Percentiles rank a stretch among this genome's conserved stretches.
These are phyloP conservation scores for Bradypodion pumilum DNA, from an alignment of 2,797 vertebrate genomes.

Conservation along the genomic window DNA sequence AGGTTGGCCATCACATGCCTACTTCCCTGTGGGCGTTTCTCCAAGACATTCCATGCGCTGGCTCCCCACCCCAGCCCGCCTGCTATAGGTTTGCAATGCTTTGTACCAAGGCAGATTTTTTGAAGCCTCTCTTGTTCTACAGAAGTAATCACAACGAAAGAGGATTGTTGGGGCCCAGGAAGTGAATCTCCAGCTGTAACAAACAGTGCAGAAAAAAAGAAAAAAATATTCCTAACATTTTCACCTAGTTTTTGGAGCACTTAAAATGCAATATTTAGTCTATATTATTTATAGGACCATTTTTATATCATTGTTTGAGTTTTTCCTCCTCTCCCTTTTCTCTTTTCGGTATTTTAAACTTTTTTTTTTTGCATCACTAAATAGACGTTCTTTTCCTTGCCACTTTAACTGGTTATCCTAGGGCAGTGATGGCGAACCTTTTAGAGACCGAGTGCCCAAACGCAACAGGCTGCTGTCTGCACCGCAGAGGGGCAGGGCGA, in stretches of 20 bases:
- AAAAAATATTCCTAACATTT: background rate
- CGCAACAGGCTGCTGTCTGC: no score
- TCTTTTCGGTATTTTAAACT: background rate
- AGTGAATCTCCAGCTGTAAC: background rate
- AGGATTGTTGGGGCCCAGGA: background rate
- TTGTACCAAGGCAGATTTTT: constrained; percentile 58
- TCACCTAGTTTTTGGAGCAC: constrained; percentile 37
- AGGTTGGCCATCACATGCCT: no score
- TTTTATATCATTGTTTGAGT: constrained; percentile 25
- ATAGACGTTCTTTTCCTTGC: background rate
- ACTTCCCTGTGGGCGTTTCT: constrained; percentile 36
- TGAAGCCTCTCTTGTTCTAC: constrained; percentile 49
- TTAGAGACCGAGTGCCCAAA: no score
- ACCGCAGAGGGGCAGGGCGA: no score
- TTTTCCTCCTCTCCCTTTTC: background rate
- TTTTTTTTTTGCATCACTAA: background rate
- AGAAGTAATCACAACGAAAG: background rate
- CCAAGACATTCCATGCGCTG: constrained; percentile 61
- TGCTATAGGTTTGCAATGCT: constrained; percentile 55
- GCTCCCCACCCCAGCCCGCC: constrained; percentile 28
- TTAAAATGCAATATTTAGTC: constrained; percentile 52
- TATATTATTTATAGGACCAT: constrained; percentile 41
- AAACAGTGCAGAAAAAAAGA: no score
- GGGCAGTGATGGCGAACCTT: no score
- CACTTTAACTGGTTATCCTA: background rate